Evolutionary conservation across 30 jellyfish, hydroid and myxozoan genomes (phyloP), one percentile per base, ranked within the genome.

Genomic region (Aurelia sp.): DNA sequence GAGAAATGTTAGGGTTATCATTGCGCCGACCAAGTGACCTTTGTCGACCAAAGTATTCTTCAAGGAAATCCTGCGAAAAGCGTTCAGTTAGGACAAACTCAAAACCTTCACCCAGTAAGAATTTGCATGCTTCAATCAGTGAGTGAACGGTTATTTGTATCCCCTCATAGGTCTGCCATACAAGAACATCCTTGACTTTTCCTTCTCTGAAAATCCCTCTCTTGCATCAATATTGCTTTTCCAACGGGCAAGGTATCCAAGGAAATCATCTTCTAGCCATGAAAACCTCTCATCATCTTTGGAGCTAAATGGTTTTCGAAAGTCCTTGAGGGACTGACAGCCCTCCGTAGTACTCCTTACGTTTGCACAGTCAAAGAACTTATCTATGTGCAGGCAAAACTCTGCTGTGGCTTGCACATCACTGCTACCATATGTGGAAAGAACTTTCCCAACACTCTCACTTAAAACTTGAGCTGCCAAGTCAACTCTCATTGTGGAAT

Each of bases 21-120:
- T 58, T 23, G 37, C 93, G 81, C 27, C 91, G 79, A 23, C 91
- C 91, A 47, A 84, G 20, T 41, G 84, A 73, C 19, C 92, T 44
- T 41, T 84, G 92, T 27, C 69, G 72, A 18, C 93, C 93, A 74
- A 84, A 74, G 58, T 84, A 40, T 11, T 11, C 35, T 44, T 84
- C 92, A 13, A 84, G 69, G 21, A n/a, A 52, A 52, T 84, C 93
- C 75, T 84, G 92, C 23, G 92, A 84, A 22, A 84, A 76, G 69
- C 83, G 30, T 30, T 84, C 91, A 30, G 88, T 59, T 11, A 86
- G 79, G 35, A 86, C 88, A 37, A 30, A 85, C 35, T 50, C 66
- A 17, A 85, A 78, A 12, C 93, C 95, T 12, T 85, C 62, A 16
- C 41, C 20, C 35, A 86, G 59, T 27, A 86, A 83, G 33, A 16